Evolutionary conservation across 2,888 invertebrate species (phyloP).

Genomic region (Dicroscelio sp.): DNA sequence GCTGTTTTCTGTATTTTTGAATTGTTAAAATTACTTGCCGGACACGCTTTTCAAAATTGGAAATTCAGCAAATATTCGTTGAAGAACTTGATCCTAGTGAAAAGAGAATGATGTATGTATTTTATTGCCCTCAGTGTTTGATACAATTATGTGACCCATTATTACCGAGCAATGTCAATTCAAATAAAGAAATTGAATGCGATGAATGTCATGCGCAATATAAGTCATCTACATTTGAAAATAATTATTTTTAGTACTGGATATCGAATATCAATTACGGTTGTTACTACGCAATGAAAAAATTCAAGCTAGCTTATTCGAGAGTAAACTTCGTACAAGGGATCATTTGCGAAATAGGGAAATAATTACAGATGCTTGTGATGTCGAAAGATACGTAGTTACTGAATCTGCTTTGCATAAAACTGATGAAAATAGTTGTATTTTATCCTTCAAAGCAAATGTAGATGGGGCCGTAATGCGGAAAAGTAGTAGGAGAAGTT

Average conservation of each 20-base stretch:
- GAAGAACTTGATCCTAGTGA: background rate
- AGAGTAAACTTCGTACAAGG: background rate
- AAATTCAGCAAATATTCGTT: constrained; percentile 34
- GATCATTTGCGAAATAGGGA: background rate
- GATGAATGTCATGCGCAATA: background rate
- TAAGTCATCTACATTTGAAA: background rate
- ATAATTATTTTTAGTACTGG: constrained; percentile 22
- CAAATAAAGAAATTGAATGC: background rate
- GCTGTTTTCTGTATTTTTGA: background rate
- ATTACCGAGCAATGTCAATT: background rate
- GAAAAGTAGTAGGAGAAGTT: too few relatives aligned
- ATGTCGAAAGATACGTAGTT: too few relatives aligned
- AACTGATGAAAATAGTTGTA: too few relatives aligned
- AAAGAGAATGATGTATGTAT: constrained; percentile 2
- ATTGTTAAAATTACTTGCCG: constrained; percentile 18
- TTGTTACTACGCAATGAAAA: background rate
- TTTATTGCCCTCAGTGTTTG: constrained; percentile 8
- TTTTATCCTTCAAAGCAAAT: too few relatives aligned
- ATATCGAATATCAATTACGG: constrained; percentile 27
- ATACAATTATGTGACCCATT: constrained; percentile 13
- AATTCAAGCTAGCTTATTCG: background rate
- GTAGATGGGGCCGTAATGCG: too few relatives aligned
- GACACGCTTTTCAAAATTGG: background rate
- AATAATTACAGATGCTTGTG: too few relatives aligned
- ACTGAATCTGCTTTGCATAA: too few relatives aligned